A percentile compares a stretch with the other conserved stretches of the same genome.
phyloP scores from a whole-genome alignment of 2,888 invertebrate genomes.

The Melieria crassipennis region DNA sequence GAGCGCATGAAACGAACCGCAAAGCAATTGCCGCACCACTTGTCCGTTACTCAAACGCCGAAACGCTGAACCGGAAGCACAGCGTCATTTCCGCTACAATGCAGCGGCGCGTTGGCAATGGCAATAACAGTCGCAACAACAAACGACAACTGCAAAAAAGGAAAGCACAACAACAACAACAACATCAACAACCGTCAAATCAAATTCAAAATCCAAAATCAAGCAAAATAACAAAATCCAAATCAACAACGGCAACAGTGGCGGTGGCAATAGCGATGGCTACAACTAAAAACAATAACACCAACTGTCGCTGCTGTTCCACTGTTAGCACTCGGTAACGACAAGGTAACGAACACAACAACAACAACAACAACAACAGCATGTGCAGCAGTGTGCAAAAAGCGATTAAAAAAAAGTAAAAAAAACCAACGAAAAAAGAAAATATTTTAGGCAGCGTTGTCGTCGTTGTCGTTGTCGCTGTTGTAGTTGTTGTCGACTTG shows the following conservation, averaged over 20 bases:
- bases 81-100: constrained; percentile 26
- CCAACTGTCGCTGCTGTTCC: too few relatives aligned
- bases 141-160: too few relatives aligned
- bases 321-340: background rate
- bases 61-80: constrained; percentile 19
- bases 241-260: too few relatives aligned
- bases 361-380: constrained; percentile 9
- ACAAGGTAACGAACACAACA: background rate
- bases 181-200: constrained; percentile 1
- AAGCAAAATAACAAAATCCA: background rate
- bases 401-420: too few relatives aligned
- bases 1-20: background rate
- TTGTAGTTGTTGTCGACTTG: too few relatives aligned
- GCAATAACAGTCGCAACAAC: background rate
- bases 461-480: too few relatives aligned
- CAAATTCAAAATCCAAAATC: background rate
- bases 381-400: background rate
- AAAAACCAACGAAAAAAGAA: too few relatives aligned
- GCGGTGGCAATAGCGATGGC: background rate
- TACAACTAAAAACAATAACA: too few relatives aligned
- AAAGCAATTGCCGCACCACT: background rate
- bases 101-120: background rate
- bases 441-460: too few relatives aligned
- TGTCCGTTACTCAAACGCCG: constrained; percentile 17
- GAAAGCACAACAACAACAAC: constrained; percentile 1